Base-by-base conservation (phyloP, 2,888 invertebrate genomes). In the Nephrocerus scutellatus region DNA sequence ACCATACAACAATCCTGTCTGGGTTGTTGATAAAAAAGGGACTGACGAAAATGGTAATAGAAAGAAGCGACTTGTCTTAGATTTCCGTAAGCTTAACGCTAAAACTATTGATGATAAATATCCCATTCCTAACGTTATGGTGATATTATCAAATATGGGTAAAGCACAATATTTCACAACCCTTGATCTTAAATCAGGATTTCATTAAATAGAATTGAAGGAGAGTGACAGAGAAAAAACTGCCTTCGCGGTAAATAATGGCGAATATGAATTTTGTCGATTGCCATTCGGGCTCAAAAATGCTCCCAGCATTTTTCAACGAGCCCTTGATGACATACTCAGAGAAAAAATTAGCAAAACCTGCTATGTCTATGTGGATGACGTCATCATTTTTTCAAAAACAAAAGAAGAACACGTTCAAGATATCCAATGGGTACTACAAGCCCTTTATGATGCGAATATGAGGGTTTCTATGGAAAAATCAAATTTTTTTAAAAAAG, bases 21-120 rank as follows among this genome's bases (percentile, higher is more conserved):
- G 35, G 20, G 15, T 40, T 25, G 35, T 35, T 13, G 34, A 24
- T 5, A 40, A 39, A 34, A 43, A 43, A 26, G 43, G 40, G 10
- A 5, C 10, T n/a, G 39, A 39, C 16, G 33, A 30, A 3, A 16
- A 3, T 1, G 36, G 39, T 1, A 33, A 33, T 10, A 18, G 10
- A 1, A 43, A 36, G 22, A 43, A 22, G 33, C 43, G 39, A 1
- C 13, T 43, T 4, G 36, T 36, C n/a, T n/a, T n/a, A n/a, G n/a
- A n/a, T n/a, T n/a, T n/a, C n/a, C n/a, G n/a, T n/a, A n/a, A n/a
- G n/a, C n/a, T n/a, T n/a, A n/a, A n/a, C n/a, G n/a, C n/a, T n/a
- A n/a, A n/a, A n/a, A n/a, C n/a, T n/a, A n/a, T n/a, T n/a, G n/a
- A n/a, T n/a, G n/a, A n/a, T n/a, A n/a, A n/a, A n/a, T n/a, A n/a